A percentile compares a stretch with the other conserved stretches of the same genome.
phyloP scores from a whole-genome alignment of 2,888 invertebrate genomes.

The Timandra comae region DNA sequence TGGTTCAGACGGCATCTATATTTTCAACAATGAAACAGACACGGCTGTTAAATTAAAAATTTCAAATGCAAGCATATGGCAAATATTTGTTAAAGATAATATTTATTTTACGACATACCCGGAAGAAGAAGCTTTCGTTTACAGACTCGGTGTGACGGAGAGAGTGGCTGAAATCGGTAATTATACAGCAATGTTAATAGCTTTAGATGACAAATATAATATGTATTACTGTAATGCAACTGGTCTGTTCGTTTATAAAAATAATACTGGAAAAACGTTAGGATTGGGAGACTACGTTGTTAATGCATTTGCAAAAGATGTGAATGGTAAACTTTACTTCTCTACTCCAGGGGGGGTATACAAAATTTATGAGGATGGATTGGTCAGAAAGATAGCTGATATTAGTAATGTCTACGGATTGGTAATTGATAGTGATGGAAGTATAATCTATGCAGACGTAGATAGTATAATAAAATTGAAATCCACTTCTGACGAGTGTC shows the following conservation, averaged over 20 bases:
- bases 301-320: slow-evolving; percentile 31
- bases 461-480: slow-evolving; percentile 30
- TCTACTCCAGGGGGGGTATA: slow-evolving; percentile 29
- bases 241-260: slow-evolving; percentile 29
- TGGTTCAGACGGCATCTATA: slow-evolving; percentile 45
- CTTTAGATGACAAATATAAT: slow-evolving; percentile 26
- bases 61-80: slow-evolving; percentile 46
- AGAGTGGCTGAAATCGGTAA: slow-evolving; percentile 26
- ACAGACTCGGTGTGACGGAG: slow-evolving; percentile 19
- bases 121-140: slow-evolving; percentile 28
- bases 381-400: slow-evolving; percentile 17
- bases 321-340: slow-evolving; percentile 29
- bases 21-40: slow-evolving; percentile 37
- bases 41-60: slow-evolving; percentile 27
- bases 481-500: slow-evolving; percentile 18
- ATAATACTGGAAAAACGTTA: slow-evolving; percentile 4
- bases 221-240: slow-evolving; percentile 34
- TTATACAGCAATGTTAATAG: slow-evolving; percentile 27
- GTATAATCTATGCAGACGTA: slow-evolving; percentile 30
- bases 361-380: slow-evolving; percentile 13
- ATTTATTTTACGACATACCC: slow-evolving; percentile 50
- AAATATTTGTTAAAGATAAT: slow-evolving; percentile 47
- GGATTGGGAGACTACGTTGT: slow-evolving; percentile 18
- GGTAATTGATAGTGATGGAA: slow-evolving; percentile 28
- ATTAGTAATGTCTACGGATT: slow-evolving; percentile 25